Evolutionary conservation across 2,888 invertebrate genomes (phyloP).

Genomic region (Rhogogaster chlorosoma): DNA sequence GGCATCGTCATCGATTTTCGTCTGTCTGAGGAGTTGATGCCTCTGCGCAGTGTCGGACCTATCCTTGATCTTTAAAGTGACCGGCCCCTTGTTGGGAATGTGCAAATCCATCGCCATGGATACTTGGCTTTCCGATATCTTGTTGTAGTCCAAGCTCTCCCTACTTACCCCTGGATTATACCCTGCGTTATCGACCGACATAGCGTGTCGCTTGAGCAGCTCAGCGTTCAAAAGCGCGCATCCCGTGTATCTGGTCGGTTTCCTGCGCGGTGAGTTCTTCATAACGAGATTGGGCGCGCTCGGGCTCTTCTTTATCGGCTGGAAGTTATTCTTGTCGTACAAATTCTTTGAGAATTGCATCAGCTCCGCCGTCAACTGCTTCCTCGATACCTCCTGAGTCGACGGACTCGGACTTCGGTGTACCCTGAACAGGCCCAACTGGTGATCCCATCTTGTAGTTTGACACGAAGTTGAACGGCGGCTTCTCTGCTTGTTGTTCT

Average conservation of each 20-base stretch:
- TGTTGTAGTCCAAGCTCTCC: constrained; percentile 79
- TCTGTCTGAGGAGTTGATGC: constrained; percentile 88
- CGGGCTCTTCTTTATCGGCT: constrained; percentile 79
- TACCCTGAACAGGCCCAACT: constrained; percentile 83
- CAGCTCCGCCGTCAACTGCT: constrained; percentile 74
- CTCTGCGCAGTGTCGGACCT: constrained; percentile 85
- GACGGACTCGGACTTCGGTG: constrained; percentile 79
- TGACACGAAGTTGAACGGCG: constrained; percentile 79
- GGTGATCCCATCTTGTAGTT: constrained; percentile 83
- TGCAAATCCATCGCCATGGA: constrained; percentile 90
- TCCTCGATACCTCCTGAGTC: constrained; percentile 72
- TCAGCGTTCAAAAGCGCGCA: constrained; percentile 83
- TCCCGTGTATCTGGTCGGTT: constrained; percentile 76
- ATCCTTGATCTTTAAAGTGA: constrained; percentile 82
- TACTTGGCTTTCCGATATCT: constrained; percentile 83
- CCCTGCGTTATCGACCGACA: constrained; percentile 90
- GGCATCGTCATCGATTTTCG: constrained; percentile 86
- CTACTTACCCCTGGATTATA: constrained; percentile 73
- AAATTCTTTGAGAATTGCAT: constrained; percentile 74
- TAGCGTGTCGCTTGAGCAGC: constrained; percentile 87
- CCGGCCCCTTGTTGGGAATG: constrained; percentile 81
- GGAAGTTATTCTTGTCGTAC: constrained; percentile 68
- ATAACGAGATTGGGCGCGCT: constrained; percentile 81
- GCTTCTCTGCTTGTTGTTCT: constrained; percentile 71
- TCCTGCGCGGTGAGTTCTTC: constrained; percentile 73